These are phyloP conservation scores for Acridotheres tristis DNA, from an alignment of 2,797 vertebrate species.

Conservation along the genomic window DNA sequence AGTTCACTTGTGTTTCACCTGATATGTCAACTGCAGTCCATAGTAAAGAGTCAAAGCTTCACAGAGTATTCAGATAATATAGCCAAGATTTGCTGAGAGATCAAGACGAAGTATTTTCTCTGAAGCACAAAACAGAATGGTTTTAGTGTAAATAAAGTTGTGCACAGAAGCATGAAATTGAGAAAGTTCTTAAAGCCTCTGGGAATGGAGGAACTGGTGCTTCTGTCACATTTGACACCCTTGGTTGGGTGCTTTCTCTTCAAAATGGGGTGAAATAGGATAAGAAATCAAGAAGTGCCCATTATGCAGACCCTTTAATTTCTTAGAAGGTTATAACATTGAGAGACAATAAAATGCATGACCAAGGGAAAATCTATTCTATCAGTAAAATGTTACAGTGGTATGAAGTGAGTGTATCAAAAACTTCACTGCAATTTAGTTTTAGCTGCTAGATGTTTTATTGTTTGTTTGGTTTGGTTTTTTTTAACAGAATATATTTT, in stretches of 20 bases:
- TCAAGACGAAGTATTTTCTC: slow-evolving; percentile 71
- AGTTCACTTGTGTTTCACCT: slow-evolving; percentile 64
- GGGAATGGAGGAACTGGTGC: slow-evolving; percentile 66
- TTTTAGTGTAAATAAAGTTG: slow-evolving; percentile 79
- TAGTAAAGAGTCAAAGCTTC: slow-evolving; percentile 44
- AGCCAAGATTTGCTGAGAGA: slow-evolving; percentile 67
- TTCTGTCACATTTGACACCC: slow-evolving; percentile 60
- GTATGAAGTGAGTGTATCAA: neutral
- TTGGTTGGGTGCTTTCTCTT: slow-evolving; percentile 68
- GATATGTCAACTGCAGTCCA: slow-evolving; percentile 45
- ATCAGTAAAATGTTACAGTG: neutral
- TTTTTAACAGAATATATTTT: neutral
- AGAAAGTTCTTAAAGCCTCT: slow-evolving; percentile 72
- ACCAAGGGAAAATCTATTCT: neutral
- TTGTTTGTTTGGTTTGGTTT: neutral
- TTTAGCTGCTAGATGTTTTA: neutral
- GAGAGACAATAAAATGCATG: neutral
- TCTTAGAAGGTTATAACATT: slow-evolving; percentile 7
- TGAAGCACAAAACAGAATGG: slow-evolving; percentile 66
- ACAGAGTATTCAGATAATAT: slow-evolving; percentile 55
- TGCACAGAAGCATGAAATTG: slow-evolving; percentile 82
- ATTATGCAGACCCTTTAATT: slow-evolving; percentile 32
- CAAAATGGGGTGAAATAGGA: slow-evolving; percentile 58
- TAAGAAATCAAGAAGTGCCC: slow-evolving; percentile 57
- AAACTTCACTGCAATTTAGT: neutral